These are phyloP conservation scores for Austrolebias charrua DNA, from an alignment of 2,797 vertebrate genomes.

Conservation along the genomic window DNA sequence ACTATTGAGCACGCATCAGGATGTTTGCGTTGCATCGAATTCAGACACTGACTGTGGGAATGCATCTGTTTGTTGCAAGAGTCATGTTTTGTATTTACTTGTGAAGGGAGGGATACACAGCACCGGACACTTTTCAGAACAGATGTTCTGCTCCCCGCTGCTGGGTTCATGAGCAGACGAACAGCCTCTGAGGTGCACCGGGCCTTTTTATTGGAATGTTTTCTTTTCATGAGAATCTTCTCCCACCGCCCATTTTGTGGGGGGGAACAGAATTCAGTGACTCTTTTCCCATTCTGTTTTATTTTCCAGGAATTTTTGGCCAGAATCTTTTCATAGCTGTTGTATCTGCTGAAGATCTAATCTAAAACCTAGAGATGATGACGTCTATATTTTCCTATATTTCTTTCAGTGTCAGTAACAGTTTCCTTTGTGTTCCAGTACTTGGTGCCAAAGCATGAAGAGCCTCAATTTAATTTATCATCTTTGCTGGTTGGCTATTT, in stretches of 20 bases:
- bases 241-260: constrained; percentile 1
- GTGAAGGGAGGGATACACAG: constrained; percentile 1
- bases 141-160: constrained; percentile 57
- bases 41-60: constrained; percentile 20
- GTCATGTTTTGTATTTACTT: constrained; percentile 17
- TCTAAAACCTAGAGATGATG: constrained; percentile 38
- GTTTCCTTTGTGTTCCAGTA: constrained; percentile 56
- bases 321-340: constrained; percentile 55
- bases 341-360: constrained; percentile 45
- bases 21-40: constrained; percentile 1
- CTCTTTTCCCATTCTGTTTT: constrained; percentile 68
- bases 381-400: constrained; percentile 40
- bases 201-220: constrained; percentile 50
- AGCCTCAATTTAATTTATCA: constrained; percentile 60
- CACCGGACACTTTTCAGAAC: constrained; percentile 29
- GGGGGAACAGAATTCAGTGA: constrained; percentile 51
- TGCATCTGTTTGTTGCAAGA: constrained; percentile 27
- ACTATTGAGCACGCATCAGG: too few species aligned
- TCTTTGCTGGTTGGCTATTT: constrained; percentile 44
- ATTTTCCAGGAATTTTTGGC: constrained; percentile 61
- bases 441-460: constrained; percentile 56
- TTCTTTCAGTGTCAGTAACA: constrained; percentile 43
- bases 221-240: constrained; percentile 38
- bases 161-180: constrained; percentile 54
- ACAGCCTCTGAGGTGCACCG: constrained; percentile 28